Evolutionary conservation across 1,140 invertebrate genomes (phyloP), one percentile per base, ranked within the genome.

Genomic region (Matsumurasca onukii): DNA sequence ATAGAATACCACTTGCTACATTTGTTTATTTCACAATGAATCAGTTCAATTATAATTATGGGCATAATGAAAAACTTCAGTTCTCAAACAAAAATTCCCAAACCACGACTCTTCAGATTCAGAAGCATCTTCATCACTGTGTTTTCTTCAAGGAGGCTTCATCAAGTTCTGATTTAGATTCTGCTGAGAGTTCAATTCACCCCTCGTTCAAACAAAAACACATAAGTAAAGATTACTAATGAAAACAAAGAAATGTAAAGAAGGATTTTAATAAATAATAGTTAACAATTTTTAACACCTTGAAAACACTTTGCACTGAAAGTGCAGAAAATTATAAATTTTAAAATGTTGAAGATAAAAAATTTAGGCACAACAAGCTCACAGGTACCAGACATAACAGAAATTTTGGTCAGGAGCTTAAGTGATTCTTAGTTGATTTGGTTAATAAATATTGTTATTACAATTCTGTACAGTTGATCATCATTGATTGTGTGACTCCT

Each of bases 371-470:
- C 17, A 45, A 45, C 34, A 45, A 45, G 34, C 34, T n/a, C 34
- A 45, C 34, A 45, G 34, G 34, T 45, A 45, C 34, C n/a, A n/a
- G n/a, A n/a, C n/a, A n/a, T 12, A 17, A 45, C 34, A 45, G 17
- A 17, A 45, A 45, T 12, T 45, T 45, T 45, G 34, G 34, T 45
- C 34, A 45, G 34, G n/a, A 45, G 34, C 34, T 45, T 45, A 45
- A 45, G 34, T 45, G 34, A 45, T 45, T 45, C 34, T 45, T 45
- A 45, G 34, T 45, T 45, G 34, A 45, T 45, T 45, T 45, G 34
- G 34, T 45, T 45, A 45, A 45, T 45, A 45, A 45, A 45, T 45
- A 45, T 45, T 45, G 34, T 45, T 45, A 45, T 45, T 45, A 45
- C 49, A 17, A 20, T 3, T 12, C 49, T 22, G 3, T 5, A 5